Base-by-base conservation (phyloP, 2,888 invertebrate species). In the Molorchus minor region DNA sequence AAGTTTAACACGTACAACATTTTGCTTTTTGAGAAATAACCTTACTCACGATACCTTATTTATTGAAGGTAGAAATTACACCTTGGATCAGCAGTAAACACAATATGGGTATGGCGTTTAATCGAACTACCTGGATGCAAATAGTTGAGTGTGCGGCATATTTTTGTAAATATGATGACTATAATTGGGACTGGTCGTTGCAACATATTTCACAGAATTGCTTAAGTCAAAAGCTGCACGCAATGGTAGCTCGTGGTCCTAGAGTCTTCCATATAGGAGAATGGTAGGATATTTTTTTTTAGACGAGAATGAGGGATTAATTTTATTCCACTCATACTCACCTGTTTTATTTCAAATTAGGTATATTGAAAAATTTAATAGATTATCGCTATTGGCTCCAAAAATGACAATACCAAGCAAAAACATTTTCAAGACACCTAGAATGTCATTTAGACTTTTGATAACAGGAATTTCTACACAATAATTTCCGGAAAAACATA, bases 181-280 rank as follows among this genome's bases (percentile, higher is more conserved):
- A 99, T 81, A 99, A 99, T 79, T 99, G 98, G 98, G 98, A 99
- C 76, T 99, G 98, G 92, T 96, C 97, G 0, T 82, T 99, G 65
- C 90, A 96, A 66, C 93, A 95, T 78, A 86, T 96, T 49, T 94
- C 95, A 0, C 93, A 94, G 80, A 91, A 92, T 70, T 89, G 93
- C 74, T 84, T 92, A 58, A 85, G 86, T 0, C 83, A 84, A 56
- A 92, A 92, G 71, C 85, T 98, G 62, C 89, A 91, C 69, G 93
- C 96, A 1, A 90, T 98, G 83, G 88, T 96, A 69, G 90, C 95
- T 75, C 90, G 94, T 73, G 95, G 96, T 0, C 97, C 98, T 0
- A 82, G 98, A 60, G 96, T 99, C 58, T 97, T 98, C 82, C 99
- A 99, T 82, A 97, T 98, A 74, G 99, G 98, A 21, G 98, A 98